Conservation (phyloP, 2,113 vertebrate genomes). For the Vanacampus margaritifer region DNA sequence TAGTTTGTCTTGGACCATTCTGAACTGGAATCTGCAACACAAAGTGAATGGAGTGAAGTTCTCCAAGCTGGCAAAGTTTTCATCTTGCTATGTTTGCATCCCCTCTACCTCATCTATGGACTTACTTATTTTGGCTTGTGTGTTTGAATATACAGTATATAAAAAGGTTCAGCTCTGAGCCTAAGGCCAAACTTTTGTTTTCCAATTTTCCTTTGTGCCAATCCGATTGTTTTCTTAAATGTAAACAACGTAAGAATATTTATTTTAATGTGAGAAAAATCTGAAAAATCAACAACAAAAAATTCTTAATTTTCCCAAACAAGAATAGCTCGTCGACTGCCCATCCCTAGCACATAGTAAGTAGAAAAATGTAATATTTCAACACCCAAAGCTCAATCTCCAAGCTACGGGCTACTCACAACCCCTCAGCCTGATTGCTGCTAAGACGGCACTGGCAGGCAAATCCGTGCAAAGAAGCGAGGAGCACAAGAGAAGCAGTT, state of each 20-base stretch:
- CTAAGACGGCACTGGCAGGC: constrained; percentile 10
- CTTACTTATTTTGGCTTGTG: too few species aligned
- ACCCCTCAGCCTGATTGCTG: not conserved
- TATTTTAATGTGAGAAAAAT: too few species aligned
- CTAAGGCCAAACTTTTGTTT: too few species aligned
- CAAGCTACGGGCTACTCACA: constrained; percentile 1
- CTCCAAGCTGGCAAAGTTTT: not conserved
- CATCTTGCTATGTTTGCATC: not conserved
- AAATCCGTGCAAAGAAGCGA: constrained; percentile 53
- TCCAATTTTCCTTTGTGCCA: not conserved
- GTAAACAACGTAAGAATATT: too few species aligned
- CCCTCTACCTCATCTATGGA: not conserved
- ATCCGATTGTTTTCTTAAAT: not conserved
- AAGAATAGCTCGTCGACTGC: not conserved
- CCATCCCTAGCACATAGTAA: not conserved
- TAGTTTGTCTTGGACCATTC: not conserved
- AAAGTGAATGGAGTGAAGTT: not conserved
- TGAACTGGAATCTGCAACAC: not conserved
- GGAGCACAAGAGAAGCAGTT: constrained; percentile 41
- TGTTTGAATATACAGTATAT: too few species aligned
- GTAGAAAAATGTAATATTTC: not conserved
- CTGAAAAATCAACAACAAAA: not conserved
- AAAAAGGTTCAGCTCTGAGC: too few species aligned
- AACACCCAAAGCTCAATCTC: not conserved
- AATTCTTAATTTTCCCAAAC: not conserved